phyloP scores from a whole-genome alignment of 1,140 invertebrate genomes.

The Philopotamus ludificatus region DNA sequence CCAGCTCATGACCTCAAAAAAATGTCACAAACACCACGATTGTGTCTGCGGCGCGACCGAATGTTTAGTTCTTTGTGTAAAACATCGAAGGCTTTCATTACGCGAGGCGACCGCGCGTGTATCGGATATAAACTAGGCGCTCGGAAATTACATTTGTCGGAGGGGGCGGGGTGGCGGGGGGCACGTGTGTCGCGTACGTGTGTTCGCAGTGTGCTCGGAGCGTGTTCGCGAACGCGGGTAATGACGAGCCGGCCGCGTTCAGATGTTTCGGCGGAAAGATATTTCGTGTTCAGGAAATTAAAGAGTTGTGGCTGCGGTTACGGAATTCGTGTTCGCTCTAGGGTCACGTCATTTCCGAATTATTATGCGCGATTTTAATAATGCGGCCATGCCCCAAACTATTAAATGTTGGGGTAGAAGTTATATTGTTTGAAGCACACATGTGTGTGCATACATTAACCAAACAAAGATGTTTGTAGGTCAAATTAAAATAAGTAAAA shows the following conservation, averaged over 20 bases:
- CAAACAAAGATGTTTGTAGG: too few relatives aligned
- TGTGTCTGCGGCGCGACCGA: neutral
- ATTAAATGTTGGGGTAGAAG: neutral
- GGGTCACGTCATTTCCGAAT: constrained; percentile 13
- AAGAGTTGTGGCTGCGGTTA: constrained; percentile 35
- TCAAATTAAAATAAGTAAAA: too few relatives aligned
- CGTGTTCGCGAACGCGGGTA: constrained; percentile 12
- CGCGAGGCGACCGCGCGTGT: constrained; percentile 31
- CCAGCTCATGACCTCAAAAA: neutral
- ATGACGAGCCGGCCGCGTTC: constrained; percentile 5
- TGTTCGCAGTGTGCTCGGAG: constrained; percentile 2
- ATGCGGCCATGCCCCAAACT: neutral
- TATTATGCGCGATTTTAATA: neutral
- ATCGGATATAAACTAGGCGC: constrained; percentile 39
- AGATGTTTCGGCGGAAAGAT: constrained; percentile 34
- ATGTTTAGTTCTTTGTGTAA: neutral
- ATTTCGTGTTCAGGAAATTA: constrained; percentile 42
- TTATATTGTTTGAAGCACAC: too few relatives aligned
- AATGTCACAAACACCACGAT: neutral
- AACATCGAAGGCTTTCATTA: constrained; percentile 21
- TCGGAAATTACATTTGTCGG: constrained; percentile 40
- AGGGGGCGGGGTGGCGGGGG: neutral
- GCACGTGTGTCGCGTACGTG: too few relatives aligned
- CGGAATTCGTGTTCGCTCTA: neutral
- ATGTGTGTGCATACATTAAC: too few relatives aligned